phyloP scores from a whole-genome alignment of 2,888 invertebrate species.

The Lagria hirta region DNA sequence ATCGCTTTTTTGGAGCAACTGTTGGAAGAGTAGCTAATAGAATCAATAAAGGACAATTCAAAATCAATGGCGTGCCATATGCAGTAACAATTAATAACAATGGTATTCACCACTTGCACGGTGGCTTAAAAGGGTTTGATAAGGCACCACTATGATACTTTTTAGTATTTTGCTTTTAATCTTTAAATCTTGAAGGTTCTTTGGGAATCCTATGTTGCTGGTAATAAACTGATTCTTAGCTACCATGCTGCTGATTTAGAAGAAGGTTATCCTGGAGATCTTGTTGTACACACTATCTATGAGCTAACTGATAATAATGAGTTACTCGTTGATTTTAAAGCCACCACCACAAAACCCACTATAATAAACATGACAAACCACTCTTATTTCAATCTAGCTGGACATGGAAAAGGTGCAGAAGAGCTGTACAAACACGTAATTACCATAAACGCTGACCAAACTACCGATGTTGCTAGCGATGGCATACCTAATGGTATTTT shows the following conservation, averaged over 20 bases:
- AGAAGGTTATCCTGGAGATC: conserved; percentile 87
- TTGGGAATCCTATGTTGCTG: conserved; percentile 49
- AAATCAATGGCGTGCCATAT: conserved; percentile 64
- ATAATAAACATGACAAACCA: conserved; percentile 86
- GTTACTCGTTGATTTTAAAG: conserved; percentile 68
- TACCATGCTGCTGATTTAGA: conserved; percentile 77
- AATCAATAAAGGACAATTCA: conserved; percentile 67
- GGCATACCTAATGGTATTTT: neutral
- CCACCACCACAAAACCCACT: conserved; percentile 75
- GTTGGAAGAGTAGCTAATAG: conserved; percentile 81
- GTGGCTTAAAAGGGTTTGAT: conserved; percentile 77
- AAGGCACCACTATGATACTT: neutral
- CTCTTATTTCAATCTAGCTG: conserved; percentile 88
- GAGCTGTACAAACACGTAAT: neutral
- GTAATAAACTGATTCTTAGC: conserved; percentile 68
- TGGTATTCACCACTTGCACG: conserved; percentile 69
- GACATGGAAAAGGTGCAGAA: conserved; percentile 72
- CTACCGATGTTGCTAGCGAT: neutral
- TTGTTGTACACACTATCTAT: conserved; percentile 64
- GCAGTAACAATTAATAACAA: conserved; percentile 66
- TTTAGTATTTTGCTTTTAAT: neutral
- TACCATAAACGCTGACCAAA: neutral
- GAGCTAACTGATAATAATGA: neutral
- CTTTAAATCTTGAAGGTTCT: too few species aligned
- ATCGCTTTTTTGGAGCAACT: conserved; percentile 79